phyloP scores from a whole-genome alignment of 30 jellyfish, hydroid and myxozoan species.

The Cassiopea xamachana region DNA sequence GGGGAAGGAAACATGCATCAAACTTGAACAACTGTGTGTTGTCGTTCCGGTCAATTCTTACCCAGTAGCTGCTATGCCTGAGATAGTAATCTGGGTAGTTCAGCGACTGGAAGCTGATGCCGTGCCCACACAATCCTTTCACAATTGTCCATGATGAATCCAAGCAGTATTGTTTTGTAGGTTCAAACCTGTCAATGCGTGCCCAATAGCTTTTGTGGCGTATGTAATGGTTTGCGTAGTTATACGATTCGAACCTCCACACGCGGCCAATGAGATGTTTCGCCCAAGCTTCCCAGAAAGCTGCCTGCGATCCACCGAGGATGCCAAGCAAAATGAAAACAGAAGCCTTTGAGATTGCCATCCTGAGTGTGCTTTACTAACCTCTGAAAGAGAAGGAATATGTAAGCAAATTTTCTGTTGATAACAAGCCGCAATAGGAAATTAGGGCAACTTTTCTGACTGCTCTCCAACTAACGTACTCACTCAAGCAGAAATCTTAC shows the following conservation, averaged over 20 bases:
- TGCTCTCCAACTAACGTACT: too few species aligned
- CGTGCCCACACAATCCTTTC: neutral
- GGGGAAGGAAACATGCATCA: neutral
- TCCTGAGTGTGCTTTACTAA: neutral
- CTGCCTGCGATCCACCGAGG: neutral
- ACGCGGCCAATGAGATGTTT: neutral
- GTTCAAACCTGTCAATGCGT: neutral
- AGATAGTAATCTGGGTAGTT: neutral
- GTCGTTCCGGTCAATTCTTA: neutral
- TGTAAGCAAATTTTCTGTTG: neutral
- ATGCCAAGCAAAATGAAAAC: neutral
- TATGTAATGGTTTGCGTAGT: neutral
- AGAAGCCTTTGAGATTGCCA: neutral
- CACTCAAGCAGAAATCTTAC: too few species aligned
- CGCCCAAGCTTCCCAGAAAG: too few species aligned
- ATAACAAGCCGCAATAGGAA: too few species aligned
- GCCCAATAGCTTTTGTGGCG: neutral
- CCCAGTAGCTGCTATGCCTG: neutral
- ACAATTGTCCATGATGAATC: neutral
- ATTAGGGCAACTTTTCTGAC: too few species aligned
- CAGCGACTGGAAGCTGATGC: neutral
- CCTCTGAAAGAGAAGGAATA: neutral
- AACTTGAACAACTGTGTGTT: neutral
- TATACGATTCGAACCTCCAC: neutral
- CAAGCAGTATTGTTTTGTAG: neutral